These are phyloP conservation scores for Rhabdophis nuchalis DNA, from an alignment of 2,797 vertebrate genomes.

Conservation along the genomic window DNA sequence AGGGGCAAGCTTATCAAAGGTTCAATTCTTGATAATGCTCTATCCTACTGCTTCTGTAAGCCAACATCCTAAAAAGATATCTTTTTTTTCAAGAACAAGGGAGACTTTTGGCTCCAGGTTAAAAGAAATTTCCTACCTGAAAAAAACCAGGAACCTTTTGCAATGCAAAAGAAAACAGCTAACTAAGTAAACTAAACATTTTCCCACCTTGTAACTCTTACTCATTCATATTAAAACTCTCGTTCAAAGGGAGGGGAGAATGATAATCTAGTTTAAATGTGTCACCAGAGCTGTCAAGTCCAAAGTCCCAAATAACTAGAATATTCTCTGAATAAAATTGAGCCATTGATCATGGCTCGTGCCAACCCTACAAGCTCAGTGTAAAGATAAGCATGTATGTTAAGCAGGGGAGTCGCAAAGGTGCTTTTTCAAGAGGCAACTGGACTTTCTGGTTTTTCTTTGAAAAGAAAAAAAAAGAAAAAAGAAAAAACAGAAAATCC, in stretches of 20 bases:
- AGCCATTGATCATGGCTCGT: neutral
- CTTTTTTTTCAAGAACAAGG: constrained; percentile 7
- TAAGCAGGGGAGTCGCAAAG: neutral
- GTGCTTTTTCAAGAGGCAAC: too few relatives aligned
- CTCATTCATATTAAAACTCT: neutral
- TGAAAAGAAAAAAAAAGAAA: too few relatives aligned
- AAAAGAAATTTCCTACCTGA: constrained; percentile 23
- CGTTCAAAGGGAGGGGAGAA: neutral
- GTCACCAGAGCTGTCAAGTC: neutral
- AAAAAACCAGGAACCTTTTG: constrained; percentile 14
- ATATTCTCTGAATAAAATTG: neutral
- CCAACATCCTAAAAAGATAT: neutral
- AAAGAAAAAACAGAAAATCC: too few relatives aligned
- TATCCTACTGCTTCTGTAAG: neutral
- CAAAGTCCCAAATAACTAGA: neutral
- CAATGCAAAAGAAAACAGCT: constrained; percentile 1
- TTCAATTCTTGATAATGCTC: neutral
- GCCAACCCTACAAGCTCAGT: neutral
- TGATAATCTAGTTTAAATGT: neutral
- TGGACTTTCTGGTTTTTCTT: too few relatives aligned
- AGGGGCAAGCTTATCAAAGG: neutral
- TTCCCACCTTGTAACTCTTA: neutral
- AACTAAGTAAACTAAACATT: neutral
- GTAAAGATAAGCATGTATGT: neutral
- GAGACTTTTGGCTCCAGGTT: neutral